Percentiles rank a stretch among this genome's conserved stretches.
These are phyloP conservation scores for Scophthalmus maximus DNA, from an alignment of 2,113 vertebrate species.

Conservation along the genomic window DNA sequence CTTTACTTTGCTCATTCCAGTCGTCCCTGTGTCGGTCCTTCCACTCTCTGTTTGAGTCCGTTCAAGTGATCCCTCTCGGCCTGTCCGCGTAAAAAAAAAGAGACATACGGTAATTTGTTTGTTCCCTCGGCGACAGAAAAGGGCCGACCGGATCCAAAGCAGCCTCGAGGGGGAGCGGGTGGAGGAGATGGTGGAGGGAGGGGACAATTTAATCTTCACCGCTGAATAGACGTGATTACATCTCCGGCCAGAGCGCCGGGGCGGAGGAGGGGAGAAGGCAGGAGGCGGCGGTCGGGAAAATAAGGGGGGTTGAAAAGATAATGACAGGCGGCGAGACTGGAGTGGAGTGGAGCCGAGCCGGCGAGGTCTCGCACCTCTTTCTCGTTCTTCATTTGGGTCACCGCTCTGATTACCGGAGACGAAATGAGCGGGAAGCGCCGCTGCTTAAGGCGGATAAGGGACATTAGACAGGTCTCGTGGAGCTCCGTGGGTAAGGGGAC, in stretches of 20 bases:
- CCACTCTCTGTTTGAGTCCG: conserved; percentile 25
- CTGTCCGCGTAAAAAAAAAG: conserved; percentile 35
- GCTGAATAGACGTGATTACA: conserved; percentile 66
- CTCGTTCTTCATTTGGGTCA: conserved; percentile 43
- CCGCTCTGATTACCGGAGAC: conserved; percentile 43
- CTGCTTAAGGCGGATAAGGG: conserved; percentile 30
- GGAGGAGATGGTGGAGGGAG: conserved; percentile 48
- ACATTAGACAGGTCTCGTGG: conserved; percentile 20
- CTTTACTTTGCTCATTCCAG: conserved; percentile 50
- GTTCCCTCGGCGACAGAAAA: conserved; percentile 64
- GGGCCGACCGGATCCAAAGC: conserved; percentile 50
- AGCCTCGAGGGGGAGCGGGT: conserved; percentile 8
- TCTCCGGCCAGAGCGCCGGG: conserved; percentile 10
- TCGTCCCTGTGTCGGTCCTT: not conserved
- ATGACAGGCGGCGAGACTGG: conserved; percentile 49
- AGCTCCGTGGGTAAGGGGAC: conserved; percentile 20
- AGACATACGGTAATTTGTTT: conserved; percentile 73
- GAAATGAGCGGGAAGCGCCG: conserved; percentile 17
- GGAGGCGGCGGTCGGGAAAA: conserved; percentile 45
- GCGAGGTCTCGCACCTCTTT: conserved; percentile 34
- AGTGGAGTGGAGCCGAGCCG: conserved; percentile 49
- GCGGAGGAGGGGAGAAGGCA: conserved; percentile 4
- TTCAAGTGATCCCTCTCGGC: conserved; percentile 18
- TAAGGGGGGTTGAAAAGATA: conserved; percentile 53
- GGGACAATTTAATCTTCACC: conserved; percentile 65